Base-by-base conservation (phyloP, 2,797 vertebrate genomes). In the Urosaurus nigricauda region DNA sequence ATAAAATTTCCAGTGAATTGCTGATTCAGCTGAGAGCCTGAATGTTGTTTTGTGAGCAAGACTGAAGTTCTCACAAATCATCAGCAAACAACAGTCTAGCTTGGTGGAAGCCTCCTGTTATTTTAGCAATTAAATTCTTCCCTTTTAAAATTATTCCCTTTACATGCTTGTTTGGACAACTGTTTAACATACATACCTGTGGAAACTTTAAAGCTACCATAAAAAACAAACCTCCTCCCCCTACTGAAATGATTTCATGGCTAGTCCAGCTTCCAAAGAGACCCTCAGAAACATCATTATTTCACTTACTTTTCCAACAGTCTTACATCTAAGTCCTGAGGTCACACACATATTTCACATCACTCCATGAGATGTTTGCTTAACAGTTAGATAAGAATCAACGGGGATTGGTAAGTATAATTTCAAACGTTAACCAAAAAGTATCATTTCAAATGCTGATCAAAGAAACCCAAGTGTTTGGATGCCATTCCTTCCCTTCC, bases 231-330 rank as follows among this genome's bases (percentile, higher is more conserved):
- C 24, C 88, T 11, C 83, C 47, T 35, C 87, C 82, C 78, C 74
- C 77, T 21, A 85, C 0, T 5, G 71, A 89, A 73, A 93, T 92
- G 70, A 89, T 91, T 93, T 94, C 89, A 91, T 93, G 93, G 89
- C 82, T 91, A 81, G 51, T 11, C 91, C 84, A 94, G 94, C 40
- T 89, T 83, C 93, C 92, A 92, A 79, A 93, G 40, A 71, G 92
- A 91, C 75, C 82, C 68, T 92, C 60, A 91, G 87, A 92, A 94
- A 92, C 74, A 90, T 84, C 1, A 73, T 87, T 77, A 87, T 92
- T 90, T 91, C 75, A 89, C 75, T 94, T 93, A 93, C 88, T 90
- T 93, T 95, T 88, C 92, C 94, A 84, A 83, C 88, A 87, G 51
- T 86, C 65, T 16, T 83, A 70, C 80, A 77, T 79, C 87, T 94